phyloP scores from a whole-genome alignment of 1,140 invertebrate genomes.

The Aphis craccivora region DNA sequence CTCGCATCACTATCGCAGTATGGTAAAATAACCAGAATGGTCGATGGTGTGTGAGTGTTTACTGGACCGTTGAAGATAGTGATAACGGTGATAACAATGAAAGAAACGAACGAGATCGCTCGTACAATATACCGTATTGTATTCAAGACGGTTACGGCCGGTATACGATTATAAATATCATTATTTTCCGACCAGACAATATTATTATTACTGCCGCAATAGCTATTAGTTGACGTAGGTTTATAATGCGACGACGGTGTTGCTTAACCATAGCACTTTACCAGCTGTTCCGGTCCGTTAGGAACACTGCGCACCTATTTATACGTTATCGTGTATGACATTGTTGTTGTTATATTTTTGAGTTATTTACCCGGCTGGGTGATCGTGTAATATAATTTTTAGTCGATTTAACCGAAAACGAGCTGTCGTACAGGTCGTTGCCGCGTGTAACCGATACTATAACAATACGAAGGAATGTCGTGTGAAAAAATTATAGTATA shows the following conservation, averaged over 20 bases:
- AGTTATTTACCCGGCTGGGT: neutral
- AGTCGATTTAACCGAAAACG: neutral
- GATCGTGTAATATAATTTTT: neutral
- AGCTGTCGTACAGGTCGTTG: neutral
- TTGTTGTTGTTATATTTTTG: neutral
- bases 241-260: neutral
- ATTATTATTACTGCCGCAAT: neutral
- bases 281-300: slow-evolving; percentile 18
- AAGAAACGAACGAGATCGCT: neutral
- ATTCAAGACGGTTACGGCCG: neutral
- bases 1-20: neutral
- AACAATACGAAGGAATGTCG: neutral
- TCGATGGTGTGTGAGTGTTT: neutral
- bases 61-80: slow-evolving; percentile 22
- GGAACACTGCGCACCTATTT: neutral
- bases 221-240: neutral
- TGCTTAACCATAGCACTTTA: slow-evolving; percentile 21
- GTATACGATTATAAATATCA: neutral
- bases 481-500: neutral
- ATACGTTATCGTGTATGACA: neutral
- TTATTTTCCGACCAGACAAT: neutral
- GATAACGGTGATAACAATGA: neutral
- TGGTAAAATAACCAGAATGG: neutral
- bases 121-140: neutral
- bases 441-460: neutral